Percentiles rank a stretch among this genome's conserved stretches.
Evolutionary conservation across 2,888 invertebrate genomes (phyloP).

Genomic region (Heliconius ethilla): DNA sequence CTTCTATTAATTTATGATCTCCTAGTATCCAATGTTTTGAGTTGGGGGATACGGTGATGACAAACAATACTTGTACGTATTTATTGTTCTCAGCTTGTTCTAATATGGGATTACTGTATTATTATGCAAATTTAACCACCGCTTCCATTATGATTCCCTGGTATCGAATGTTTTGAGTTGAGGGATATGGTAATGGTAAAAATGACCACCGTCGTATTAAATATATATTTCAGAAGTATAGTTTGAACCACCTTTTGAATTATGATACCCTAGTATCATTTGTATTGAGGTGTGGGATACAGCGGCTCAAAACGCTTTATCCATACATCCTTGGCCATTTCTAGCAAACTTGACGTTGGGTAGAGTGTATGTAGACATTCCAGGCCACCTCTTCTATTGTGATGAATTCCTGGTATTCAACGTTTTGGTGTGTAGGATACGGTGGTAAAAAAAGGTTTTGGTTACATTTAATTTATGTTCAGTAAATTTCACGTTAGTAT

Average conservation of each 20-base stretch:
- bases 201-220: no score
- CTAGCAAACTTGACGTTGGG: neutral
- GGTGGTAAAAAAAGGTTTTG: neutral
- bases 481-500: neutral
- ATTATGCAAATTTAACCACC: neutral
- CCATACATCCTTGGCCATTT: neutral
- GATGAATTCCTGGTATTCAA: neutral
- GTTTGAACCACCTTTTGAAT: neutral
- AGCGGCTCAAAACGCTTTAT: neutral
- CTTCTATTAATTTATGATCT: neutral
- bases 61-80: neutral
- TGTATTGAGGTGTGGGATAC: neutral
- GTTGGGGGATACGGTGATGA: neutral
- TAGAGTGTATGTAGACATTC: neutral
- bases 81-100: constrained; percentile 8
- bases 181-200: neutral
- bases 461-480: neutral
- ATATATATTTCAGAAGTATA: no score
- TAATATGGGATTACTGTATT: neutral
- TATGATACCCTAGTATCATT: neutral
- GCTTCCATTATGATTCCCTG: neutral
- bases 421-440: neutral
- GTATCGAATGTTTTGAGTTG: neutral
- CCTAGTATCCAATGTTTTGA: constrained; percentile 6
- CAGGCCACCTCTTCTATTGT: neutral